Conservation (phyloP, 1,140 invertebrate species). For the Hyphantria cunea region DNA sequence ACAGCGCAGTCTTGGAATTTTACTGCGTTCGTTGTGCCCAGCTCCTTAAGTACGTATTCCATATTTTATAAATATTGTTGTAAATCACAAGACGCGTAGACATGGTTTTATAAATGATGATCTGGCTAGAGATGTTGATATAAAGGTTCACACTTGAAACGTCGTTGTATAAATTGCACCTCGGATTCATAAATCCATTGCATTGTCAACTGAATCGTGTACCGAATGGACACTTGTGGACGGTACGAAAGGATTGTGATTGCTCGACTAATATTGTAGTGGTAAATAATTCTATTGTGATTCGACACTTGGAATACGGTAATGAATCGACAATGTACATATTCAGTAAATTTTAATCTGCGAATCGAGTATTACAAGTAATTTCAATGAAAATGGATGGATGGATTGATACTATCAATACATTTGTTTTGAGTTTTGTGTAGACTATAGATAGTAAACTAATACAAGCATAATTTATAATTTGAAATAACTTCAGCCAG, state of each 20-base stretch:
- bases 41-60: constrained; percentile 17
- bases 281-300: constrained; percentile 23
- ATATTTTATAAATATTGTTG: constrained; percentile 37
- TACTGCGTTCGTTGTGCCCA: constrained; percentile 15
- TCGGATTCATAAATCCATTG: constrained; percentile 47
- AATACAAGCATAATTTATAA: too few species aligned
- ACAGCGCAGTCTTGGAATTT: too few species aligned
- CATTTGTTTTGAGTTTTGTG: too few species aligned
- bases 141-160: constrained; percentile 54
- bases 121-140: constrained; percentile 47
- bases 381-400: too few species aligned
- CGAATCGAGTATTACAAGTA: too few species aligned
- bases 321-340: constrained; percentile 15
- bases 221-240: constrained; percentile 24
- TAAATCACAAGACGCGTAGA: constrained; percentile 38
- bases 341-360: too few species aligned
- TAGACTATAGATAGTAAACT: too few species aligned
- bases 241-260: constrained; percentile 17
- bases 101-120: constrained; percentile 51
- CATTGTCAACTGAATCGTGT: constrained; percentile 40
- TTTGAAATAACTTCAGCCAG: too few species aligned
- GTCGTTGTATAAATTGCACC: constrained; percentile 47
- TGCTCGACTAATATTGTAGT: constrained; percentile 26
- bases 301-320: constrained; percentile 20
- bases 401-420: too few species aligned